Evolutionary conservation across 2,113 vertebrate species (phyloP), one percentile per base, ranked within the genome.

Genomic region (Chaetops frenatus): DNA sequence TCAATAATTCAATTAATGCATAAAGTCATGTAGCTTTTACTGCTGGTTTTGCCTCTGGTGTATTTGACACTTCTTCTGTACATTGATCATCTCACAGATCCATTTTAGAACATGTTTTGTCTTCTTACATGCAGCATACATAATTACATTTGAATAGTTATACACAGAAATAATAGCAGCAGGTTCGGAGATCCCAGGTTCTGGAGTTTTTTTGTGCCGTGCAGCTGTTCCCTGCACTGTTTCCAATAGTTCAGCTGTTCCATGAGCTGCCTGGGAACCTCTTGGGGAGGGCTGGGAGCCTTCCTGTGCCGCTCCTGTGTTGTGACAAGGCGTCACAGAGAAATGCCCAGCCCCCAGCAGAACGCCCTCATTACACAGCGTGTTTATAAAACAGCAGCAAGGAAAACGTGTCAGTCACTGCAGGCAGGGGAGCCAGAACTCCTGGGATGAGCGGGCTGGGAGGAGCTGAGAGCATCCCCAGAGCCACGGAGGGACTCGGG

Each of bases 271-370:
- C 1, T 8, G 8, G 54, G 80, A 67, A 2, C 38, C 36, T 40
- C 38, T 3, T 24, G 69, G 35, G 77, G 57, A 69, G 91, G 66
- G 92, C 11, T 45, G 50, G 65, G 60, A 18, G 42, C 8, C 81
- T 58, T 91, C 67, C 90, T 60, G 94, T 22, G 54, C 86, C 2
- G 1, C 57, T 78, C 45, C 27, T 3, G 33, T 96, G 94, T 97
- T 97, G 96, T 97, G 97, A 97, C 96, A 97, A 96, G 82, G 31
- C 72, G 0, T 96, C 78, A 48, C 9, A 3, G 89, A 58, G 73
- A 36, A 67, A 65, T 74, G 94, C 91, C 90, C 95, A 77, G 42
- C 96, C 96, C 92, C 79, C 65, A 60, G 45, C 3, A 13, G 8
- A 86, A 65, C 2, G 7, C 92, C 33, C 4, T 97, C 73, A 95